phyloP scores from a whole-genome alignment of 2,888 invertebrate species.

The Parnassius apollo region DNA sequence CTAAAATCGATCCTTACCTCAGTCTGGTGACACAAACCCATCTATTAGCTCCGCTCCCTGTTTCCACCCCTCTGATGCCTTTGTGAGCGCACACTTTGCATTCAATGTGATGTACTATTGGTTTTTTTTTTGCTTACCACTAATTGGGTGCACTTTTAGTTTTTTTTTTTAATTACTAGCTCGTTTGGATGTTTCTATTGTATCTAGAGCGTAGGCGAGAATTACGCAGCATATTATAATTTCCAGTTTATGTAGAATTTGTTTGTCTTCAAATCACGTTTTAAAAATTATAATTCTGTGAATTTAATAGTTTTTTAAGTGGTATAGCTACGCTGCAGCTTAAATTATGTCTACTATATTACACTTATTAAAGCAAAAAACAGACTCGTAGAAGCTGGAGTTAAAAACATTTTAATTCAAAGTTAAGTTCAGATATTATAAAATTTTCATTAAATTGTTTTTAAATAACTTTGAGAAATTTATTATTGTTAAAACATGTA shows the following conservation, averaged over 20 bases:
- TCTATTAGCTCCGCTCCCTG: conserved; percentile 11
- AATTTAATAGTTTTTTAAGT: too few relatives aligned
- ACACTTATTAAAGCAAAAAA: too few relatives aligned
- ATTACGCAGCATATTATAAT: conserved; percentile 5
- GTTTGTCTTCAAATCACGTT: neutral
- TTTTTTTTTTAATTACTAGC: conserved; percentile 25
- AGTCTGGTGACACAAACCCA: conserved; percentile 23
- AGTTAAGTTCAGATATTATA: too few relatives aligned
- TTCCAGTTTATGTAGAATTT: neutral
- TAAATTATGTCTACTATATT: too few relatives aligned
- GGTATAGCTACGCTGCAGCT: too few relatives aligned
- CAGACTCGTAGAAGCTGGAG: too few relatives aligned
- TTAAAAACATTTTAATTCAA: too few relatives aligned
- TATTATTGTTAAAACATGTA: too few relatives aligned
- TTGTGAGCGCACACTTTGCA: conserved; percentile 16
- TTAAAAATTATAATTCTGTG: too few relatives aligned
- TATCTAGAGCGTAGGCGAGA: conserved; percentile 7
- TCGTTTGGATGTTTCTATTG: conserved; percentile 11
- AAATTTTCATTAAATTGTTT: too few relatives aligned
- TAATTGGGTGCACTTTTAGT: conserved; percentile 25
- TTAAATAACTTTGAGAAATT: too few relatives aligned
- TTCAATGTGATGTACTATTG: conserved; percentile 19
- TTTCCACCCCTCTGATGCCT: conserved; percentile 10
- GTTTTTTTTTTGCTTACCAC: conserved; percentile 22
- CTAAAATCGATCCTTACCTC: conserved; percentile 25